Evolutionary conservation across 2,797 vertebrate species (phyloP), one percentile per base, ranked within the genome.

Genomic region (Ciconia nigra): DNA sequence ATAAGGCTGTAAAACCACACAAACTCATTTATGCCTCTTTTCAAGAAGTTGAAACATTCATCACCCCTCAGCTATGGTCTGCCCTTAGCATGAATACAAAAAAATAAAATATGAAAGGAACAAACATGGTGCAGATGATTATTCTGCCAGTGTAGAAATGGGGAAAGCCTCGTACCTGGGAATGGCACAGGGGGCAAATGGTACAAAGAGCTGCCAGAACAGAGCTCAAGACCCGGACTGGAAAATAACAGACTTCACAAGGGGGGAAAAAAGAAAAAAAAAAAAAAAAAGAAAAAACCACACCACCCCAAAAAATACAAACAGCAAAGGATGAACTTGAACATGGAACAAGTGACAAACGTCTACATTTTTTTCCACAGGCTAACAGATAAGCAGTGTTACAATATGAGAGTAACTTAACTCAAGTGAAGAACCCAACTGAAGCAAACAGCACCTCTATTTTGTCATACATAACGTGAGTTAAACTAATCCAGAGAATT

Each of bases 91-190:
- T 1, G 6, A 87, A 21, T 5, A 44, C 6, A 25, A 52, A 66
- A 35, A 26, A 33, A 11, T 2, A 15, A 51, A 33, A n/a, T 0
- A 3, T 2, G 39, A 13, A 37, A 74, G 37, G 26, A 57, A 18
- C 5, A 74, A 25, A 15, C 3, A 0, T 0, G 4, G 44, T 9
- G 25, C 55, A 70, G 39, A 13, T 9, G 31, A 59, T 3, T 6
- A n/a, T 58, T 88, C n/a, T 79, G 71, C 13, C 15, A 29, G 13
- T 0, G 0, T 0, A 62, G 72, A 51, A 71, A 51, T 1, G 5
- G 16, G 19, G 10, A 52, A 26, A 90, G 19, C 39, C 31, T 62
- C 18, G 5, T 5, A 54, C 33, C 26, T 52, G 61, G 7, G 22
- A 59, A 42, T 0, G 8, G n/a, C 18, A 55, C 22, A 35, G 47